Base-by-base conservation (phyloP, 2,113 vertebrate genomes). In the Scomber japonicus region DNA sequence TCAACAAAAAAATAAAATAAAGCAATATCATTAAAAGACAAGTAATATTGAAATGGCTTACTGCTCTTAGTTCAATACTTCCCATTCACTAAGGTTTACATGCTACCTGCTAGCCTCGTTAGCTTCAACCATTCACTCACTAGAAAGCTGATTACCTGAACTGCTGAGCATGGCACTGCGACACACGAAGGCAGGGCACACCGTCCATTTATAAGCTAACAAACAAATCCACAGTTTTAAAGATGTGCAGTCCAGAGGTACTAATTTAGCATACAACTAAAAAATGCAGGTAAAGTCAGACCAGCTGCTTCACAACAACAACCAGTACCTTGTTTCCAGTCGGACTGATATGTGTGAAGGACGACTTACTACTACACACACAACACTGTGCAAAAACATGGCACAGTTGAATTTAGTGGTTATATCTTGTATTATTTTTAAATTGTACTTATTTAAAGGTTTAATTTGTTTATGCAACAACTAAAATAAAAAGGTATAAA, bases 151-250 rank as follows among this genome's bases (percentile, higher is more conserved):
- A 48, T 88, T 85, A 94, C 94, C 91, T 94, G 77, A 92, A 86
- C 11, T 83, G 56, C 54, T 95, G 93, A 2, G 93, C 88, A 16
- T 90, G 72, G 69, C 90, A 72, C 16, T 71, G 80, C 4, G 88
- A 82, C 48, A 95, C 94, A 51, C 91, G 92, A 46, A 95, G 80
- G 21, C 85, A 93, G 2, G 88, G 89, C 4, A 92, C 64, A 0
- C 15, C 0, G 9, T 89, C 90, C 94, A 95, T 95, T 27, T 65
- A 46, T 3, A 3, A 27, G 11, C 13, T 65, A 49, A 48, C 9
- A 54, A 50, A 62, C 0, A 7, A 17, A 24, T 3, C 17, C 15
- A 11, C n/a, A 17, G 6, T 14, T 2, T 31, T 51, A 35, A 15
- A 15, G 0, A 55, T 3, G 14, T 0, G 14, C 5, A 0, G 14